These are phyloP conservation scores for Wiebesia pumilae DNA, from an alignment of 1,140 invertebrate species.

Conservation along the genomic window DNA sequence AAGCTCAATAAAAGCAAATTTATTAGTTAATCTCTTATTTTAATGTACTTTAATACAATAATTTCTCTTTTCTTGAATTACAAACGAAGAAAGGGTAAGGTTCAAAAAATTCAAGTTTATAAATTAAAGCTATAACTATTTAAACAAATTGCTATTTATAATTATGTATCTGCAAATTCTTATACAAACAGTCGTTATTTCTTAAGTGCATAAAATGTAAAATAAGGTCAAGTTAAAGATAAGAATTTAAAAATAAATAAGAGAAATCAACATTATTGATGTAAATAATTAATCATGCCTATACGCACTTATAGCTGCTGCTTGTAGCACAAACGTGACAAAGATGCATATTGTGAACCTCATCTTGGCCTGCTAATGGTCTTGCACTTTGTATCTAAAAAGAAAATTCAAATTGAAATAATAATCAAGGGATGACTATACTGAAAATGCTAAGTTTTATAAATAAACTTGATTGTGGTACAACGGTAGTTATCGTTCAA, in stretches of 20 bases:
- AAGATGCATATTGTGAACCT: slow-evolving; percentile 63
- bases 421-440: background rate
- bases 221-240: background rate
- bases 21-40: background rate
- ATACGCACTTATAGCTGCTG: slow-evolving; percentile 68
- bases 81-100: background rate
- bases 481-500: slow-evolving; percentile 22
- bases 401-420: slow-evolving; percentile 48
- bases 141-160: no score
- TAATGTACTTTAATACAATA: background rate
- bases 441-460: slow-evolving; percentile 21
- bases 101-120: background rate
- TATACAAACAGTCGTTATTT: background rate
- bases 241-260: background rate
- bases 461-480: slow-evolving; percentile 26
- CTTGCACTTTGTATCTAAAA: slow-evolving; percentile 56
- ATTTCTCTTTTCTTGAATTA: background rate
- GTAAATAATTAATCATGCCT: slow-evolving; percentile 50
- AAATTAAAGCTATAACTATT: background rate
- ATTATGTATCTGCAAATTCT: background rate
- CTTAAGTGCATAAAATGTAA: background rate
- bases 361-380: slow-evolving; percentile 58
- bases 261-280: background rate
- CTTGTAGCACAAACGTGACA: slow-evolving; percentile 61
- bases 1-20: background rate